phyloP scores from a whole-genome alignment of 2,888 invertebrate genomes.

The Craniophora ligustri region DNA sequence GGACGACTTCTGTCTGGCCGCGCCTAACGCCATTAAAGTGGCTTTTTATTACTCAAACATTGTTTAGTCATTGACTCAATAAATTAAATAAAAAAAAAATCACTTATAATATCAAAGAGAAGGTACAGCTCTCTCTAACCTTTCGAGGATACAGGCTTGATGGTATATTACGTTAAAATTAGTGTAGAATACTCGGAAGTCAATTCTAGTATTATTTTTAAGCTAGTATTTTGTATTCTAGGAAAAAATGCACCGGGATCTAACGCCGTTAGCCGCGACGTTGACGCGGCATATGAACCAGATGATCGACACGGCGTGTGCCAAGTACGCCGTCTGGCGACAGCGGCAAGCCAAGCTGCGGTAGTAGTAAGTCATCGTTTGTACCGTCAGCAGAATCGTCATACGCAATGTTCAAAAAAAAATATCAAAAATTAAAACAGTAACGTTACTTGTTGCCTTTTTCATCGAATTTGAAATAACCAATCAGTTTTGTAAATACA shows the following conservation, averaged over 20 bases:
- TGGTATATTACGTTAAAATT: too few relatives aligned
- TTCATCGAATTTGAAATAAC: neutral
- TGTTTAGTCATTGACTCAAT: too few relatives aligned
- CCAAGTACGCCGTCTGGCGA: slow-evolving; percentile 96
- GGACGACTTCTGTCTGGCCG: too few relatives aligned
- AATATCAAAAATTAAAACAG: neutral
- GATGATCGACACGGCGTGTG: slow-evolving; percentile 94
- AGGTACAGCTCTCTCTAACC: too few relatives aligned
- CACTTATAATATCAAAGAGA: too few relatives aligned
- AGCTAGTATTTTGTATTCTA: slow-evolving; percentile 62
- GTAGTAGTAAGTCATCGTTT: slow-evolving; percentile 67
- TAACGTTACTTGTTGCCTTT: neutral
- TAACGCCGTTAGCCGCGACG: slow-evolving; percentile 93
- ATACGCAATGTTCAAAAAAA: neutral
- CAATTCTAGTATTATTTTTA: too few relatives aligned
- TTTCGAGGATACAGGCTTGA: too few relatives aligned
- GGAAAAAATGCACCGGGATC: slow-evolving; percentile 94
- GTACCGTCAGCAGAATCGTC: slow-evolving; percentile 53
- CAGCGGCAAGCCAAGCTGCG: slow-evolving; percentile 90
- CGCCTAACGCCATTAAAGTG: too few relatives aligned
- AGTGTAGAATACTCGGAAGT: too few relatives aligned
- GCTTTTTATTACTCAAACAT: too few relatives aligned
- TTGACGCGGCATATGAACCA: slow-evolving; percentile 96
- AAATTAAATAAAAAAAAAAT: too few relatives aligned
- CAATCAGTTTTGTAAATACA: neutral